A percentile compares a stretch with the other conserved stretches of the same genome.
These are phyloP conservation scores for Hemiprocne comata DNA, from an alignment of 2,113 vertebrate species.

Conservation along the genomic window DNA sequence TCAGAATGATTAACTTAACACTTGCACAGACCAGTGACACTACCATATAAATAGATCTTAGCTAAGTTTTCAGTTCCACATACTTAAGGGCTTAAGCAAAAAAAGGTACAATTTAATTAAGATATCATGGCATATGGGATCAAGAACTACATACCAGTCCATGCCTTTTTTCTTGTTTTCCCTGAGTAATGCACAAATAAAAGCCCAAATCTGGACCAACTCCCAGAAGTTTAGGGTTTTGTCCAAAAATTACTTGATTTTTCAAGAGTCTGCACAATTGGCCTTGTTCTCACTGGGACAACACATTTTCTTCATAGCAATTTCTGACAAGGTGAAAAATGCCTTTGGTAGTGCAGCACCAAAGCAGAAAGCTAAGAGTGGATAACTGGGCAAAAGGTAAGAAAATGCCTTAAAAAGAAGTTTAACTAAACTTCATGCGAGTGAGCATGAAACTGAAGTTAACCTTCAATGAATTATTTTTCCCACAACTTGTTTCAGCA, in stretches of 20 bases:
- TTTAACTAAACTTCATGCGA: background rate
- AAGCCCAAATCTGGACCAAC: background rate
- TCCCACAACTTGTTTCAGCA: background rate
- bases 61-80: background rate
- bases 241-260: background rate
- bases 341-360: background rate
- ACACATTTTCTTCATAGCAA: background rate
- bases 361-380: background rate
- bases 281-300: background rate
- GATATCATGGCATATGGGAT: background rate
- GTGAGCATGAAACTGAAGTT: background rate
- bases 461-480: background rate
- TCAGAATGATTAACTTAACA: background rate
- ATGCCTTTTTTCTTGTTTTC: background rate
- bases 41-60: background rate
- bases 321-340: background rate
- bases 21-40: background rate
- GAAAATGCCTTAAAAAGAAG: background rate
- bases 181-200: background rate
- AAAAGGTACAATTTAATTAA: background rate
- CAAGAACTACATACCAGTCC: background rate
- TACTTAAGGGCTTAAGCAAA: background rate
- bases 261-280: background rate
- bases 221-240: background rate
- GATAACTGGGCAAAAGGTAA: background rate